Percentiles rank a stretch among this genome's conserved stretches.
Evolutionary conservation across 1,140 invertebrate genomes (phyloP).

Genomic region (Elymnias hypermnestra): DNA sequence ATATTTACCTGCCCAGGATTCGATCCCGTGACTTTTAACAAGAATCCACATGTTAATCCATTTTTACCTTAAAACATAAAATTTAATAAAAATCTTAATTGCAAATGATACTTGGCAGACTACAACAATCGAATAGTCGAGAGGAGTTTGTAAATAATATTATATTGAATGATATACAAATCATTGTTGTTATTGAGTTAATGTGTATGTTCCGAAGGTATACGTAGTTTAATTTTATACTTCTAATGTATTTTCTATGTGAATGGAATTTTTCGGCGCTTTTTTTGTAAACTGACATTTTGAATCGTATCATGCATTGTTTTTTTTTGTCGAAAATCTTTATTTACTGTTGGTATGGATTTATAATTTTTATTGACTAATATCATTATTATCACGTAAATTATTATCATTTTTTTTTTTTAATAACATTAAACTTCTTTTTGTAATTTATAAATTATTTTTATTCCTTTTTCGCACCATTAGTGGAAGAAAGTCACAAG

Average conservation of each 20-base stretch:
- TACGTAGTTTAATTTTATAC: constrained; percentile 41
- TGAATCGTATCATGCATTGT: constrained; percentile 26
- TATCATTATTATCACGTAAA: constrained; percentile 3
- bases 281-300: constrained; percentile 26
- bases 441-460: constrained; percentile 20
- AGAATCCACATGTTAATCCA: too few relatives aligned
- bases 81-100: too few relatives aligned
- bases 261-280: constrained; percentile 32
- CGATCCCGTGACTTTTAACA: too few relatives aligned
- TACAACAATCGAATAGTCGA: constrained; percentile 16
- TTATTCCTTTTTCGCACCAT: too few relatives aligned
- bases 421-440: too few relatives aligned
- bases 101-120: too few relatives aligned
- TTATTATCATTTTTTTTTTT: constrained; percentile 1
- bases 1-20: too few relatives aligned
- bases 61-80: too few relatives aligned
- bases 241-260: constrained; percentile 42
- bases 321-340: constrained; percentile 32
- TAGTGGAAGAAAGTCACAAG: too few relatives aligned
- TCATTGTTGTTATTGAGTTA: constrained; percentile 61
- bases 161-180: constrained; percentile 32
- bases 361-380: background rate
- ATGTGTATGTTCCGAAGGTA: constrained; percentile 48
- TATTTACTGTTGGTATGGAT: constrained; percentile 40
- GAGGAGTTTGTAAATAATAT: constrained; percentile 49